A percentile compares a stretch with the other conserved stretches of the same genome.
These are phyloP conservation scores for Macrotus californicus DNA, from an alignment of 2,113 vertebrate species.

Conservation along the genomic window DNA sequence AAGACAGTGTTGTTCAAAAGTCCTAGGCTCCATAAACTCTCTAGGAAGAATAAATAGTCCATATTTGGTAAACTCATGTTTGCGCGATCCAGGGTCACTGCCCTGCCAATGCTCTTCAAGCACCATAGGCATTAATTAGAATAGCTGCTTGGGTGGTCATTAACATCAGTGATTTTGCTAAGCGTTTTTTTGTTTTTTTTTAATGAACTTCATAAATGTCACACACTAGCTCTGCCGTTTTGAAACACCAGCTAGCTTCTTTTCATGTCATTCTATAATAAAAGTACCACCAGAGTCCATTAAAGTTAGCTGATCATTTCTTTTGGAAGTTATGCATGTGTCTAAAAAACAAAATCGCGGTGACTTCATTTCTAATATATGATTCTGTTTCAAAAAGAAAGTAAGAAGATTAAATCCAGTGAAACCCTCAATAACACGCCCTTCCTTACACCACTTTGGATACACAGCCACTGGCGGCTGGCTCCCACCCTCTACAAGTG, in stretches of 20 bases:
- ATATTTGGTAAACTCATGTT: slow-evolving; percentile 40
- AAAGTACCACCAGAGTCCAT: background rate
- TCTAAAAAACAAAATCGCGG: slow-evolving; percentile 8
- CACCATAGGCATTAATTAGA: slow-evolving; percentile 15
- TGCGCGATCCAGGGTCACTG: background rate
- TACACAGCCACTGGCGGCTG: background rate
- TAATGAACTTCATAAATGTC: slow-evolving; percentile 39
- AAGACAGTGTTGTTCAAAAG: background rate
- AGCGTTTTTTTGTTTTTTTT: background rate
- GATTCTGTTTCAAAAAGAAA: background rate
- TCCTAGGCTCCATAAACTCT: background rate
- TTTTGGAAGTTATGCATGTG: background rate
- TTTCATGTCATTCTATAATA: background rate
- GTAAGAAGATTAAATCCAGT: slow-evolving; percentile 6
- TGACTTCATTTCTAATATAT: background rate
- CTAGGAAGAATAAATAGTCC: slow-evolving; percentile 41
- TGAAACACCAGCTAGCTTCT: slow-evolving; percentile 35
- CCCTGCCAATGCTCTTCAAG: slow-evolving; percentile 39
- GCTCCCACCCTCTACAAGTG: background rate
- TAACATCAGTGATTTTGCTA: slow-evolving; percentile 39
- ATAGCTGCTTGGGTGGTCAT: slow-evolving; percentile 55
- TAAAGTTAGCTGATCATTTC: background rate
- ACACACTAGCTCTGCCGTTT: slow-evolving; percentile 1
- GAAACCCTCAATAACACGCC: background rate
- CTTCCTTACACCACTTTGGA: background rate